Evolutionary conservation across 2,113 vertebrate species (phyloP).

Genomic region (Pterocles orientalis): DNA sequence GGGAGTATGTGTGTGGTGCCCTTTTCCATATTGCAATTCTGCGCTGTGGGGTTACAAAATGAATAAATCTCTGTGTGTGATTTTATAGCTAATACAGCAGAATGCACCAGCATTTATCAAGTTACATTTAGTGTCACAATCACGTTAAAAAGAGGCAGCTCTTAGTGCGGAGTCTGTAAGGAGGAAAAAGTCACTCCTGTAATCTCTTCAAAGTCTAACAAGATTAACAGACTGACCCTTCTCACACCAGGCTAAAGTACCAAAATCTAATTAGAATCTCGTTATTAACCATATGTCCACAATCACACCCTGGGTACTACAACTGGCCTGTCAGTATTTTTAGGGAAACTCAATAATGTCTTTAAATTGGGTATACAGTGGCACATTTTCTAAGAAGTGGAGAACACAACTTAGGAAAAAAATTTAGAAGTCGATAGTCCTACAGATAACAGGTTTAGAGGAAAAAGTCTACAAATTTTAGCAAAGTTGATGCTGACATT

Average conservation of each 20-base stretch:
- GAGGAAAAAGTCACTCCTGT: conserved; percentile 11
- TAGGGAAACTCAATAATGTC: neutral
- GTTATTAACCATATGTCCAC: neutral
- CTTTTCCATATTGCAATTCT: neutral
- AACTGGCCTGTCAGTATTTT: neutral
- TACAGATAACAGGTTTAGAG: neutral
- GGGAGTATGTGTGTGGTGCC: neutral
- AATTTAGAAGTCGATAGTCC: neutral
- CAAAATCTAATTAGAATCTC: conserved; percentile 44
- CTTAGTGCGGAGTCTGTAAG: neutral
- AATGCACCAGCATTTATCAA: neutral
- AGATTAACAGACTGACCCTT: conserved; percentile 41
- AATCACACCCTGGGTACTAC: neutral
- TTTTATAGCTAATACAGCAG: neutral
- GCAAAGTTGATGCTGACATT: neutral
- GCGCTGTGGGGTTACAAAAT: neutral
- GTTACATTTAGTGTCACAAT: neutral
- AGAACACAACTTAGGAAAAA: neutral
- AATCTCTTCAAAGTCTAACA: conserved; percentile 47
- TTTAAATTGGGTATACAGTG: neutral
- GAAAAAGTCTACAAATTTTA: neutral
- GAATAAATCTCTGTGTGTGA: neutral
- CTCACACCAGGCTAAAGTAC: conserved; percentile 26
- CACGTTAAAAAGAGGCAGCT: neutral
- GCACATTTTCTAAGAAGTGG: neutral